Base-by-base conservation (phyloP, 2,888 invertebrate species). In the Osmoderma eremita region DNA sequence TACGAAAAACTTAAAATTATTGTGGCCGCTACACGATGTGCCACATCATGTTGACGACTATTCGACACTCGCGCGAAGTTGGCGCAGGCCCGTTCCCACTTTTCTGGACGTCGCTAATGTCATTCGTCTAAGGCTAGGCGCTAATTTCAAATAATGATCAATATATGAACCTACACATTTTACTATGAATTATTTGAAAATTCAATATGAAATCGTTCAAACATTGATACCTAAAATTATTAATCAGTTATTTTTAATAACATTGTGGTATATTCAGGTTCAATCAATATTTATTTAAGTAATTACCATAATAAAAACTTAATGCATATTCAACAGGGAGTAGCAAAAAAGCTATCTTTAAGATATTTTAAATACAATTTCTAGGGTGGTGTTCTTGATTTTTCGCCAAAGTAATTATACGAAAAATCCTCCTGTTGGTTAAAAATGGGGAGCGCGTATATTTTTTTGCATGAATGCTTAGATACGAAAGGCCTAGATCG, bases 1-100 rank as follows among this genome's bases (percentile, higher is more conserved):
- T 78, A 79, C 79, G 75, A 79, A 74, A 80, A 81, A 80, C 79
- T 80, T 80, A 81, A 81, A 81, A 80, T 78, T 81, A 79, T 77
- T 75, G 81, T 81, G 81, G 81, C 81, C 79, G 80, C 78, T 79
- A 79, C 77, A 78, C 81, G 81, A 81, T 80, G 79, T 83, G 83
- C 83, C 83, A 83, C 83, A 83, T 83, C 82, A 82, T 82, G 82
- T 82, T 82, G 81, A 81, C 82, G 81, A 82, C 82, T 82, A 80
- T 69, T 65, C 70, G 68, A 71, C 74, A 74, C 69, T 72, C 71
- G 70, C 69, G 73, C 77, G 77, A 77, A 76, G 75, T 73, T 75
- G 72, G 73, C 71, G 72, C 75, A 71, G 64, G 65, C 63, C 67
- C 69, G 70, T 69, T 72, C 68, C 67, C 68, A 45, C 66, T 63